Base-by-base conservation (phyloP, 2,113 vertebrate genomes). In the Larimichthys crocea region DNA sequence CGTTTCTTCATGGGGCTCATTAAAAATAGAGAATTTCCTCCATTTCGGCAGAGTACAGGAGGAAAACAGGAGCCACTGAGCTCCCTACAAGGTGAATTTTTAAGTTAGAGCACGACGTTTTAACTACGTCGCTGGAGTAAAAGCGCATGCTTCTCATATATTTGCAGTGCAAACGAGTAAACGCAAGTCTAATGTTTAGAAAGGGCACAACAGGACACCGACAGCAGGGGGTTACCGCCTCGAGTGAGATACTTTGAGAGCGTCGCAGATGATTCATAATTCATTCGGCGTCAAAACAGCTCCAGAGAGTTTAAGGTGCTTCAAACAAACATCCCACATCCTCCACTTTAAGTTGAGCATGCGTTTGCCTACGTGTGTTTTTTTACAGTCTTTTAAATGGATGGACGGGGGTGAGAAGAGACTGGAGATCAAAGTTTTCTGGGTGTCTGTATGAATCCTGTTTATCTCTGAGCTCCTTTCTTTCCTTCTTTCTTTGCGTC, bases 351-450 rank as follows among this genome's bases (percentile, higher is more conserved):
- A 57, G 70, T 12, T 65, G 55, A 74, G 67, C 56, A 49, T 72
- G n/a, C 49, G 61, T 85, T 50, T 64, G 79, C 20, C 42, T 59
- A 16, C 56, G 3, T 61, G 80, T 70, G 57, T 63, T 72, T 76
- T 64, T 71, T 57, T 44, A 61, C 26, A 63, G 56, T 46, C 31
- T 74, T 79, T 83, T 44, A 48, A 60, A 57, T 35, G 35, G 35
- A 35, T 8, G 8, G 35, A 35, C 7, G 50, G 15, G 24, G 57
- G 59, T 67, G 35, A 80, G 69, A 80, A 40, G 64, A 66, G 90
- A 92, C 83, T n/a, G 15, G 60, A 88, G 86, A 87, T 90, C 68
- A 84, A 84, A 84, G 81, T 82, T 88, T 71, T 67, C 60, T 4
- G 42, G 22, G 31, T 53, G 53, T 26, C 59, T 70, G 17, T 57